phyloP scores from a whole-genome alignment of 2,888 invertebrate species.

The Bellardia bayeri region DNA sequence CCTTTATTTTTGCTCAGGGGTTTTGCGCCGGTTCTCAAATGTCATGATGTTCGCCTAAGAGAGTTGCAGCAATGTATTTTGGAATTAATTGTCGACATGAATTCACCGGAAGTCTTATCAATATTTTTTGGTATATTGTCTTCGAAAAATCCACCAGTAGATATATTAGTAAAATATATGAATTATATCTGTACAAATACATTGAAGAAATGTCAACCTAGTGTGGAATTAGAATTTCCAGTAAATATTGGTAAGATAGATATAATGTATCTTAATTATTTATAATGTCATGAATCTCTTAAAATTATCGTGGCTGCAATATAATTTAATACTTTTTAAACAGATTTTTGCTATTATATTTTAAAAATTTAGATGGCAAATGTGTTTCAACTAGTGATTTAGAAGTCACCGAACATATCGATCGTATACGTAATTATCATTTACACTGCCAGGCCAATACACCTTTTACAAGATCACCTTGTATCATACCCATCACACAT shows the following conservation, averaged over 20 bases:
- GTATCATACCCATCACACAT: conserved; percentile 82
- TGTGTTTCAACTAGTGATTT: conserved; percentile 80
- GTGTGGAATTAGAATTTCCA: conserved; percentile 82
- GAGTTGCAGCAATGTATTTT: conserved; percentile 88
- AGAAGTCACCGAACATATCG: conserved; percentile 79
- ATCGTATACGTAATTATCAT: conserved; percentile 82
- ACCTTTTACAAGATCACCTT: conserved; percentile 81
- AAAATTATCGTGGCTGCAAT: no score
- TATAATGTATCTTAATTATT: background rate
- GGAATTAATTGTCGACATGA: conserved; percentile 86
- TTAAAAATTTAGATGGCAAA: conserved; percentile 78
- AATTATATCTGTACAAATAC: conserved; percentile 81
- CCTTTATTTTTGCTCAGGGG: conserved; percentile 82
- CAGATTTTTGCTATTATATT: background rate
- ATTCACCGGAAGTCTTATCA: conserved; percentile 84
- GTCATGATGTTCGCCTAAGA: conserved; percentile 79
- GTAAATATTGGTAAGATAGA: conserved; percentile 77
- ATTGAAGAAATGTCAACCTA: conserved; percentile 80
- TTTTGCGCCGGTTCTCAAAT: conserved; percentile 81
- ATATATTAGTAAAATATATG: conserved; percentile 86
- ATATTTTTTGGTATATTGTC: conserved; percentile 87
- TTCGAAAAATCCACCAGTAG: conserved; percentile 85
- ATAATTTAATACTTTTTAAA: background rate
- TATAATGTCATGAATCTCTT: no score
- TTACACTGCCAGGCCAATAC: conserved; percentile 79